Evolutionary conservation across 2,888 invertebrate species (phyloP).

Genomic region (Acleris emargana): DNA sequence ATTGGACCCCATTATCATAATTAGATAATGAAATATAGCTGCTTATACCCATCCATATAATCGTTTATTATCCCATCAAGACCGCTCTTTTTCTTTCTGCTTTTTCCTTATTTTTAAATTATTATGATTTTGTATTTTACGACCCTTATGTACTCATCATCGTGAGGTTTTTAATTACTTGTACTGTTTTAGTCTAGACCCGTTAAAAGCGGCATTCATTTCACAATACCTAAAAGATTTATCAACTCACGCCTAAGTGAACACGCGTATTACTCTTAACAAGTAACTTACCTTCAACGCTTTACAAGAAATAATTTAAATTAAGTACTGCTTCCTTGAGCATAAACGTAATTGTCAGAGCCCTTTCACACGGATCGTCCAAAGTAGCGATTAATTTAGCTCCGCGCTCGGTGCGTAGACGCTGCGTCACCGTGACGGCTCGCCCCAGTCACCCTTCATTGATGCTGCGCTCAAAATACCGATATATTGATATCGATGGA

Average conservation of each 20-base stretch:
- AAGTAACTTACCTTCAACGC: slow-evolving; percentile 47
- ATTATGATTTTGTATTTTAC: too few relatives aligned
- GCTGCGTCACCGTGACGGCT: slow-evolving; percentile 64
- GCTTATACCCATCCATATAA: slow-evolving; percentile 3
- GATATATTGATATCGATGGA: slow-evolving; percentile 65
- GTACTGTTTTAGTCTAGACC: slow-evolving; percentile 1
- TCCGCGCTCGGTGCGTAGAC: slow-evolving; percentile 48
- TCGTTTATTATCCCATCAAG: background rate
- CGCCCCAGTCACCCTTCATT: slow-evolving; percentile 60
- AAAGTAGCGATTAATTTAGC: slow-evolving; percentile 67
- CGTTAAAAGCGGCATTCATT: slow-evolving; percentile 2
- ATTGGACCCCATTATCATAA: slow-evolving; percentile 31
- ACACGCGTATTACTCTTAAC: slow-evolving; percentile 32
- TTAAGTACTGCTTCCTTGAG: slow-evolving; percentile 61
- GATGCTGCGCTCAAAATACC: slow-evolving; percentile 61
- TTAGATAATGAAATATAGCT: slow-evolving; percentile 25
- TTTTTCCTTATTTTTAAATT: too few relatives aligned
- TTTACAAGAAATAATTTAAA: slow-evolving; percentile 62
- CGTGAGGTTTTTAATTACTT: too few relatives aligned
- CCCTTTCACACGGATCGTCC: slow-evolving; percentile 49
- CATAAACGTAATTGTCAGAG: slow-evolving; percentile 60
- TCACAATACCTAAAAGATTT: slow-evolving; percentile 15
- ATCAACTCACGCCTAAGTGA: slow-evolving; percentile 21
- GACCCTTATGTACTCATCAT: too few relatives aligned
- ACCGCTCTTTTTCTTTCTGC: background rate